Evolutionary conservation across 2,888 invertebrate species (phyloP).

Genomic region (Lacanobia oleracea): DNA sequence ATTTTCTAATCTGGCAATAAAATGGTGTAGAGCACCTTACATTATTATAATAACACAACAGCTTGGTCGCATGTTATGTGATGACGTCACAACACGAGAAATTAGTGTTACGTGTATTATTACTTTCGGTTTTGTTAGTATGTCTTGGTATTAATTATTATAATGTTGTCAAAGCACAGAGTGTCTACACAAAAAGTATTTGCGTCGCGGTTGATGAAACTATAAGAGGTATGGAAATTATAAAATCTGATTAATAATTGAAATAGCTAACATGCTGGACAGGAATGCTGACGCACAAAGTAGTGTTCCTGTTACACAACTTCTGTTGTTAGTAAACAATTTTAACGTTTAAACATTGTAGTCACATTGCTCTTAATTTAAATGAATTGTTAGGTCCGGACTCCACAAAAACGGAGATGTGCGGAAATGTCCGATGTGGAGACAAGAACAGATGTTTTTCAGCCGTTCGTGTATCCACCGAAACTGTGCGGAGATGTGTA

Average conservation of each 20-base stretch:
- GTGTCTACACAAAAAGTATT: background rate
- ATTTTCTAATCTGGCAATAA: slow-evolving; percentile 13
- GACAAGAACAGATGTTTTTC: no score
- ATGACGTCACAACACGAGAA: slow-evolving; percentile 21
- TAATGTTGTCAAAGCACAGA: background rate
- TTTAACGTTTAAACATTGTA: background rate
- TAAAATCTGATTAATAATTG: background rate
- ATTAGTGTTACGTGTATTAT: background rate
- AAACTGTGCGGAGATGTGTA: no score
- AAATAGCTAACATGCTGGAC: background rate
- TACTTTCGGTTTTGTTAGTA: slow-evolving; percentile 20
- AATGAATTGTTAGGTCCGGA: background rate
- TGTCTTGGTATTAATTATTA: slow-evolving; percentile 12
- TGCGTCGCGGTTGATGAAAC: slow-evolving; percentile 19
- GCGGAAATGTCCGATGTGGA: no score
- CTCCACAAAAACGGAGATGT: no score
- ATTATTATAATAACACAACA: background rate
- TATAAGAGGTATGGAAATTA: slow-evolving; percentile 36
- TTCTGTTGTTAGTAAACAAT: no score
- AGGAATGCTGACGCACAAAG: background rate
- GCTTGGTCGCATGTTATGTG: background rate
- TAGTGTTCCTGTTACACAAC: no score
- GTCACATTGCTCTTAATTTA: background rate
- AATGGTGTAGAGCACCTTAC: background rate
- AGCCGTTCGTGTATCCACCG: no score